Percentiles rank a stretch among this genome's conserved stretches.
Evolutionary conservation across 2,113 vertebrate genomes (phyloP).

Genomic region (Syngnathoides biaculeatus): DNA sequence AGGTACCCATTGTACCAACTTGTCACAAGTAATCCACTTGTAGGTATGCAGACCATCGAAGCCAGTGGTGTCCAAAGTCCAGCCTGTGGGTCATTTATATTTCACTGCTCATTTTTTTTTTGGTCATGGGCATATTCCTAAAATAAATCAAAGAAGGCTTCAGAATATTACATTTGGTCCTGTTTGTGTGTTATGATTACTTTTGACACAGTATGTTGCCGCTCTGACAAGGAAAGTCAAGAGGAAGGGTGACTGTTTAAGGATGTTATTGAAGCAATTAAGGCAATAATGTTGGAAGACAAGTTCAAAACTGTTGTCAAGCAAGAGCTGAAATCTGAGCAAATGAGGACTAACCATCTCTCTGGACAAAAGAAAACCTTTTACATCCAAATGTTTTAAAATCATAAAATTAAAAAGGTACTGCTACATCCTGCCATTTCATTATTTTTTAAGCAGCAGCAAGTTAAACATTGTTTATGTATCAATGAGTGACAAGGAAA

Average conservation of each 20-base stretch:
- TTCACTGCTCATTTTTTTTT: not conserved
- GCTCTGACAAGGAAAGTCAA: not conserved
- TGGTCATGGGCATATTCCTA: not conserved
- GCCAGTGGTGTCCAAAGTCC: not conserved
- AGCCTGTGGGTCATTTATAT: not conserved
- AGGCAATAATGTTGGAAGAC: not conserved
- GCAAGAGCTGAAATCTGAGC: not conserved
- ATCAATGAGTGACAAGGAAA: not conserved
- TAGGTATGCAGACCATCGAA: not conserved
- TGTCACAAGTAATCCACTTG: not conserved
- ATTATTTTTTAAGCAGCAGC: not conserved
- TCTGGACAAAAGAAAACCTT: not conserved
- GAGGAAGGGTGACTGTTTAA: not conserved
- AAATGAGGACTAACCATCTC: not conserved
- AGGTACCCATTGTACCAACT: not conserved
- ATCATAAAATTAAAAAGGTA: not conserved
- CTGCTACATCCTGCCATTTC: not conserved
- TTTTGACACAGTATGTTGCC: not conserved
- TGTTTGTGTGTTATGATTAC: not conserved
- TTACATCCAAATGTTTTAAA: not conserved
- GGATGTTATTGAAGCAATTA: not conserved
- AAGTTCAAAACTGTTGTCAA: not conserved
- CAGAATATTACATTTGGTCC: too few species aligned
- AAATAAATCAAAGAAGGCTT: not conserved
- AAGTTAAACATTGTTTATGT: not conserved